Evolutionary conservation across 2,888 invertebrate species (phyloP).

Genomic region (Cheilosia variabilis): DNA sequence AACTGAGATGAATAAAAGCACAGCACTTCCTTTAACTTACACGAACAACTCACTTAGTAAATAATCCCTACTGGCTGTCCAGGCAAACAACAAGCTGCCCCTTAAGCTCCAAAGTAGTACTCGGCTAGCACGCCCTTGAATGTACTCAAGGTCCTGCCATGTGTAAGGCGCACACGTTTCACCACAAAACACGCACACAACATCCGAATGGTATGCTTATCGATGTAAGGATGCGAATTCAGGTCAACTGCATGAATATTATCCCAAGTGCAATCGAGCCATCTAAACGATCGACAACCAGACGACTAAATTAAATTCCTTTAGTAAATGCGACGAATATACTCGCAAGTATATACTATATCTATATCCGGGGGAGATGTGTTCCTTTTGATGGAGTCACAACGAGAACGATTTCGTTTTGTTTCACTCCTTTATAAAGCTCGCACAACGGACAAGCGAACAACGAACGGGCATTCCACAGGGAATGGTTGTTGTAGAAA

Average conservation of each 20-base stretch:
- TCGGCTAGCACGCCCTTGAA: neutral
- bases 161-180: neutral
- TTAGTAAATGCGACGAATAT: neutral
- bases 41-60: neutral
- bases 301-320: slow-evolving; percentile 38
- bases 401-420: slow-evolving; percentile 17
- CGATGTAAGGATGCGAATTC: slow-evolving; percentile 42
- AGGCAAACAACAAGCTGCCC: neutral
- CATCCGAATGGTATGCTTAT: slow-evolving; percentile 22
- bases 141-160: neutral
- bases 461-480: slow-evolving; percentile 13
- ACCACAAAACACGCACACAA: neutral
- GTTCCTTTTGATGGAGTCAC: too few species aligned
- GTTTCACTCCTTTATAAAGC: slow-evolving; percentile 6
- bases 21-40: neutral
- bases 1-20: too few species aligned
- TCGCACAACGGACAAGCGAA: neutral
- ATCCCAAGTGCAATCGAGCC: slow-evolving; percentile 30
- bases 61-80: neutral
- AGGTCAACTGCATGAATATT: slow-evolving; percentile 51
- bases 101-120: neutral
- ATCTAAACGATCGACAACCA: slow-evolving; percentile 24
- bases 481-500: slow-evolving; percentile 5
- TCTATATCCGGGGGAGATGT: too few species aligned
- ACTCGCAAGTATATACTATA: too few species aligned